These are phyloP conservation scores for Leucozona laternaria DNA, from an alignment of 2,888 invertebrate species.

Conservation along the genomic window DNA sequence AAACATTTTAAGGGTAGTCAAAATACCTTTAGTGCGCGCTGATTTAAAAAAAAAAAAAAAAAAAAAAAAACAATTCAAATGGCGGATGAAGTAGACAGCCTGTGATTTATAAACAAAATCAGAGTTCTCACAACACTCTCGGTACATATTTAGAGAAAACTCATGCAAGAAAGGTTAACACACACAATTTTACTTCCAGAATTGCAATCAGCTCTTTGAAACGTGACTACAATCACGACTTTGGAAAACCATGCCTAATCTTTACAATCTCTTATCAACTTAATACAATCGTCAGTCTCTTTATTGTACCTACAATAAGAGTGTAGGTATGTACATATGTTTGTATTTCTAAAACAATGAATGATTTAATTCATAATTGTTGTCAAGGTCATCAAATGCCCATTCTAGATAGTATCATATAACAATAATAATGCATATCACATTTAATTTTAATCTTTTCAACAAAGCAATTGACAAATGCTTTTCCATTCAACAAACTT, in stretches of 20 bases:
- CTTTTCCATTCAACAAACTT: conserved; percentile 6
- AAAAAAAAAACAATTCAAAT: too few relatives aligned
- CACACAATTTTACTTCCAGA: too few relatives aligned
- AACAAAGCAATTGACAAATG: conserved; percentile 27
- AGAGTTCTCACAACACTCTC: background rate
- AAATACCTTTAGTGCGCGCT: too few relatives aligned
- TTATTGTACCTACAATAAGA: too few relatives aligned
- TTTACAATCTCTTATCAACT: background rate
- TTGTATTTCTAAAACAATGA: background rate
- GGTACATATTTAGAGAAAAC: background rate
- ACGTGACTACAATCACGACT: too few relatives aligned
- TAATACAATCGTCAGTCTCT: background rate
- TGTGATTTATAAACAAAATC: background rate
- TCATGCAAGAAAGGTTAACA: too few relatives aligned
- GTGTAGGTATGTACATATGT: too few relatives aligned
- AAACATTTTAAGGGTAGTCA: too few relatives aligned
- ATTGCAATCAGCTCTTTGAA: too few relatives aligned
- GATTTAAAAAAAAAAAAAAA: too few relatives aligned
- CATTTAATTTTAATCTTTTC: conserved; percentile 14
- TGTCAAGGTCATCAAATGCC: conserved; percentile 8
- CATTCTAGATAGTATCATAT: conserved; percentile 6
- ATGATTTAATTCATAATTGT: conserved; percentile 14
- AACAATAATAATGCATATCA: background rate
- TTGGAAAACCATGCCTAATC: too few relatives aligned
- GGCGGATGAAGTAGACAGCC: too few relatives aligned